Percentiles rank a stretch among this genome's conserved stretches.
phyloP scores from a whole-genome alignment of 2,797 vertebrate genomes.

The Neomorphus geoffroyi region DNA sequence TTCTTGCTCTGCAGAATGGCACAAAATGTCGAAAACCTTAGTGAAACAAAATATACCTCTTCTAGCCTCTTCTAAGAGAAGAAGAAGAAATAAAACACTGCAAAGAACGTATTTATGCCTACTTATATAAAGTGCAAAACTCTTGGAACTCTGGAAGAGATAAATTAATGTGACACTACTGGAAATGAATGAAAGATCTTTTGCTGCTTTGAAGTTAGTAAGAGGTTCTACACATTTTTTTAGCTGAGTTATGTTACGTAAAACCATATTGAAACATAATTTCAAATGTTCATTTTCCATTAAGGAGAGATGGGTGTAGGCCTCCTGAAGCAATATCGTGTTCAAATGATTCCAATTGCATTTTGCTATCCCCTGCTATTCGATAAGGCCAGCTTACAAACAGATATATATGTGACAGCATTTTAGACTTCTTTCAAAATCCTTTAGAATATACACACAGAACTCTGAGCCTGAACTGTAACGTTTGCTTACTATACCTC shows the following conservation, averaged over 20 bases:
- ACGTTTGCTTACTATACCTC: neutral
- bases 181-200: slow-evolving; percentile 42
- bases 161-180: slow-evolving; percentile 23
- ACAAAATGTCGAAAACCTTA: neutral
- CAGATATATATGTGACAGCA: neutral
- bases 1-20: neutral
- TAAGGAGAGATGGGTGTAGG: neutral
- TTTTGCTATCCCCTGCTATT: neutral
- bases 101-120: neutral
- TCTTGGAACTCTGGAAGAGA: slow-evolving; percentile 11
- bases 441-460: neutral
- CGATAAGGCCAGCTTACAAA: neutral
- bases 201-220: slow-evolving; percentile 18
- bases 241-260: neutral
- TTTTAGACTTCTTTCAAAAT: neutral
- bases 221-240: neutral
- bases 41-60: neutral
- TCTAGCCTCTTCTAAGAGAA: neutral
- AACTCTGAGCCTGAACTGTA: neutral
- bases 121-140: slow-evolving; percentile 8
- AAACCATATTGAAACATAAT: slow-evolving; percentile 15
- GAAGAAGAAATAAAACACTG: slow-evolving; percentile 7
- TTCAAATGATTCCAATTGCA: neutral
- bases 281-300: slow-evolving; percentile 1
- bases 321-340: neutral